Conservation (phyloP, 1,140 invertebrate genomes). For the Neodiprion virginianus region DNA sequence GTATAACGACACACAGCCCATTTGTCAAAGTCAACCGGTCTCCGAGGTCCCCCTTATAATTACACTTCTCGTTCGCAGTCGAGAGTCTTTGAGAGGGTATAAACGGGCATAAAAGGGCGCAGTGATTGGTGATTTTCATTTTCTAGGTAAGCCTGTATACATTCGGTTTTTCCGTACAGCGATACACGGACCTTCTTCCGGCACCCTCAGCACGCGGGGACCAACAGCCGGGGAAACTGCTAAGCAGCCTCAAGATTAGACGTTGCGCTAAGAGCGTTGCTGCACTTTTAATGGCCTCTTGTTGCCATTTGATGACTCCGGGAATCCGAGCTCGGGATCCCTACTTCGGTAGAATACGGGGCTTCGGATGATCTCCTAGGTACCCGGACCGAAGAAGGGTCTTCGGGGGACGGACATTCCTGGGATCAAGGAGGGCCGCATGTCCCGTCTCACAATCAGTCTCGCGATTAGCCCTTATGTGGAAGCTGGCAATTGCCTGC, state of each 20-base stretch:
- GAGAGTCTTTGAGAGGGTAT: not conserved
- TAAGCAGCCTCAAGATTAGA: constrained; percentile 5
- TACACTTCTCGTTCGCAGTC: too few relatives aligned
- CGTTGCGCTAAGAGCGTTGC: not conserved
- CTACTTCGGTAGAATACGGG: not conserved
- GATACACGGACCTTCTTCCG: not conserved
- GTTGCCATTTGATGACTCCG: constrained; percentile 6
- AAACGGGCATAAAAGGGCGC: not conserved
- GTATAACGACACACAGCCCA: too few relatives aligned
- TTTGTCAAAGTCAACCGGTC: too few relatives aligned
- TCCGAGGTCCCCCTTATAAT: too few relatives aligned
- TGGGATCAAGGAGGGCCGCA: too few relatives aligned
- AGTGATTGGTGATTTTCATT: constrained; percentile 4
- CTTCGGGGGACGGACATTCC: too few relatives aligned
- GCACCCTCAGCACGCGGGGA: not conserved
- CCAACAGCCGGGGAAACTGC: not conserved
- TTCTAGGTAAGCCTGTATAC: not conserved
- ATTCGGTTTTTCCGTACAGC: too few relatives aligned
- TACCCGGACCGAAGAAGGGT: not conserved
- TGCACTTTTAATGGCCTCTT: not conserved
- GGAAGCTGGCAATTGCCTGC: not conserved
- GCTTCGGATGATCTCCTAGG: not conserved
- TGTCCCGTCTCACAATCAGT: not conserved
- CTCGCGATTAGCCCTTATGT: not conserved
- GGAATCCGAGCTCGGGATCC: not conserved